Evolutionary conservation across 2,888 invertebrate species (phyloP).

Genomic region (Psococerastis gibbosa): DNA sequence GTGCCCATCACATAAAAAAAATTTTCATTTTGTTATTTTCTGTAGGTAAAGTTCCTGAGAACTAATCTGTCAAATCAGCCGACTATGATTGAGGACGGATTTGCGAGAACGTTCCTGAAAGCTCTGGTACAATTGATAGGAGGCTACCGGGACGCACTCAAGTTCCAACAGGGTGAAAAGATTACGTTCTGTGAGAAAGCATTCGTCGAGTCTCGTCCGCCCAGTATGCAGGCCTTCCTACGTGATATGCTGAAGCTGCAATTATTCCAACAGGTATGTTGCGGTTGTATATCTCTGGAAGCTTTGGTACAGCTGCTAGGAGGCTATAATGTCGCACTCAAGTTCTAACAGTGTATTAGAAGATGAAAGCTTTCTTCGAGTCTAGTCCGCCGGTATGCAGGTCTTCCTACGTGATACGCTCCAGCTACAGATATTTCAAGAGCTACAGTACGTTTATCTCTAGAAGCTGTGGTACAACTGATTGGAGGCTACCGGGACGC

Average conservation of each 20-base stretch:
- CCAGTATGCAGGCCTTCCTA: constrained; percentile 72
- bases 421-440: constrained; percentile 85
- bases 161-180: constrained; percentile 44
- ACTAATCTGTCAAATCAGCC: constrained; percentile 57
- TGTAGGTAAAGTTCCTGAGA: constrained; percentile 51
- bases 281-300: constrained; percentile 6
- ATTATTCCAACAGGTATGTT: constrained; percentile 79
- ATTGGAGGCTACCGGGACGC: constrained; percentile 92
- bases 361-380: constrained; percentile 70
- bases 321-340: constrained; percentile 79
- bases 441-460: constrained; percentile 33
- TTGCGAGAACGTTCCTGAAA: constrained; percentile 78
- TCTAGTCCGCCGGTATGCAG: constrained; percentile 68
- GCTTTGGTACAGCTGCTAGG: constrained; percentile 80
- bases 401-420: constrained; percentile 79
- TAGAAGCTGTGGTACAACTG: constrained; percentile 50
- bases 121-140: constrained; percentile 88
- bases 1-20: no score
- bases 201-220: constrained; percentile 71
- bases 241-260: constrained; percentile 80
- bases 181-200: constrained; percentile 74
- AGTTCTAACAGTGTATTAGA: constrained; percentile 44
- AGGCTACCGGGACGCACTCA: constrained; percentile 79
- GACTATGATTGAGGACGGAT: constrained; percentile 69
- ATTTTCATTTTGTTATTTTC: constrained; percentile 19